Conservation (phyloP, 2,797 vertebrate species). For the Amphiprion clarkii region DNA sequence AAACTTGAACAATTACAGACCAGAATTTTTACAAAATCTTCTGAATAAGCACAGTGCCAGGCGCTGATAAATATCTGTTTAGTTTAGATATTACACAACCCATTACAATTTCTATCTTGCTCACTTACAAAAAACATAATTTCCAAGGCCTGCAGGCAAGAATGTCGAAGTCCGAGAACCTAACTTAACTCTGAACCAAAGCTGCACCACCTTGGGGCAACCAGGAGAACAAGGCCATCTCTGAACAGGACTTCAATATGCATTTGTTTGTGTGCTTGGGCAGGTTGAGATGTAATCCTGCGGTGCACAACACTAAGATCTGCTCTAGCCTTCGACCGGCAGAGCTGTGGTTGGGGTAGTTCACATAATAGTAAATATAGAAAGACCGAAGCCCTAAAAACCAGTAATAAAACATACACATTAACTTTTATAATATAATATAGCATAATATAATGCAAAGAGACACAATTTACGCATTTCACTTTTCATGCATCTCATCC, state of each 20-base stretch:
- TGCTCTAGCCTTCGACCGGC: constrained; percentile 8
- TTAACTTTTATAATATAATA: not conserved
- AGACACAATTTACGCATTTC: no score
- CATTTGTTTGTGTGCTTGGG: constrained; percentile 27
- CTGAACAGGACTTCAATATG: constrained; percentile 26
- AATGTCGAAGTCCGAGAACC: not conserved
- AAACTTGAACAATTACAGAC: not conserved
- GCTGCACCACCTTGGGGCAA: not conserved
- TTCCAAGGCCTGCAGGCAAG: not conserved
- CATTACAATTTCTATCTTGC: constrained; percentile 1
- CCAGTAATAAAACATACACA: not conserved
- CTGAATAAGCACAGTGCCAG: no score
- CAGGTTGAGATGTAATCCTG: constrained; percentile 10
- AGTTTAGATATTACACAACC: not conserved
- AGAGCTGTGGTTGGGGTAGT: not conserved
- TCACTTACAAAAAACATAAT: not conserved
- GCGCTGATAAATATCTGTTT: not conserved
- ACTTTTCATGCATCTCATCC: not conserved
- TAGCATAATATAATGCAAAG: not conserved
- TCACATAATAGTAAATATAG: not conserved
- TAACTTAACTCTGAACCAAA: not conserved
- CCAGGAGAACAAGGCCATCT: constrained; percentile 1
- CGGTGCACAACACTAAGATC: constrained; percentile 3
- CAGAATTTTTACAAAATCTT: not conserved
- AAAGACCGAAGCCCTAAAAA: not conserved